Evolutionary conservation across 2,888 invertebrate species (phyloP).

Genomic region (Lepas anatifera): DNA sequence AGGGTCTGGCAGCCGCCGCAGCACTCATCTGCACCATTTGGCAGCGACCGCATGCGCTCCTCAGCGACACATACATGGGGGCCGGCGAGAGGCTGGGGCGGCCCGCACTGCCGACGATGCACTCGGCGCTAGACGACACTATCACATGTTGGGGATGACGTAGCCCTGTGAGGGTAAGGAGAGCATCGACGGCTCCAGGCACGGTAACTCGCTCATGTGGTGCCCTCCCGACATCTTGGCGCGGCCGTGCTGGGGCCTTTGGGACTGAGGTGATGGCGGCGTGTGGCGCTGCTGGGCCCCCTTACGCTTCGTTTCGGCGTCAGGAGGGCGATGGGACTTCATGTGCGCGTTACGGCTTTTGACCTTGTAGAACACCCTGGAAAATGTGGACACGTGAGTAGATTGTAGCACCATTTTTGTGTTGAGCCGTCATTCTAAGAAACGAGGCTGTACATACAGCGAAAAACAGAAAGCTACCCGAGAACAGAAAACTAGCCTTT

Average conservation of each 20-base stretch:
- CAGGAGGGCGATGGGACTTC: constrained; percentile 93
- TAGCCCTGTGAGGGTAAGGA: neutral
- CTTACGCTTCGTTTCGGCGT: constrained; percentile 30
- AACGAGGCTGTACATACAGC: no score
- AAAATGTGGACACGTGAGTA: no score
- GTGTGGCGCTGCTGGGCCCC: neutral
- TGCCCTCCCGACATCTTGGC: neutral
- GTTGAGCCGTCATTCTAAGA: no score
- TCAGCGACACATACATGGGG: no score
- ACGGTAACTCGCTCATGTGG: constrained; percentile 1
- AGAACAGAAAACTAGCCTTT: no score
- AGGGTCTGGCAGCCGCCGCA: no score
- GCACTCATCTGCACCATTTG: no score
- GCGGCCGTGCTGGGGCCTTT: constrained; percentile 1
- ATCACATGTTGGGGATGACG: constrained; percentile 11
- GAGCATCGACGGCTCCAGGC: neutral
- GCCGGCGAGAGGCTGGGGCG: neutral
- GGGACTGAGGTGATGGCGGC: neutral
- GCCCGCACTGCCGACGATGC: neutral
- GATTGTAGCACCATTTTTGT: no score
- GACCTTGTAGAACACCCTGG: constrained; percentile 94
- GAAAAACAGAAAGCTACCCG: no score
- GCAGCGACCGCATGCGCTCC: no score
- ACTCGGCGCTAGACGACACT: neutral
- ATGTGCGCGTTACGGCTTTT: constrained; percentile 99